Evolutionary conservation across 2,888 invertebrate species (phyloP), one percentile per base, ranked within the genome.

Genomic region (Elmis aenea): DNA sequence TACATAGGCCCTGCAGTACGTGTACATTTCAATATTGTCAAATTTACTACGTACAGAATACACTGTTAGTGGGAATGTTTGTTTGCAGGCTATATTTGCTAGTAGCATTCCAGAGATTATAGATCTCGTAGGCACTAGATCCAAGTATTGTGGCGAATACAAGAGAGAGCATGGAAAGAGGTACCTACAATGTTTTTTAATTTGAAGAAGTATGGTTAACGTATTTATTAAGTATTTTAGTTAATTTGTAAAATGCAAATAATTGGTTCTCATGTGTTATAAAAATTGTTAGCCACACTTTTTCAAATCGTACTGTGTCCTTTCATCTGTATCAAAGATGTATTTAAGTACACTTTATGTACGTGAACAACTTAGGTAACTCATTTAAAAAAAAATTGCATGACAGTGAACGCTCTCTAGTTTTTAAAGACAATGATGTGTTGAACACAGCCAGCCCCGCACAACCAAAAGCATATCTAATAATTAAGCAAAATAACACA

Each of bases 41-140:
- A n/a, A n/a, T n/a, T n/a, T n/a, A n/a, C n/a, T n/a, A n/a, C n/a
- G n/a, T n/a, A n/a, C n/a, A n/a, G n/a, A n/a, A n/a, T n/a, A n/a
- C n/a, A n/a, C n/a, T 50, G 48, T 53, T 52, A 58, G 48, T 51
- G 50, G 57, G 61, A 56, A 62, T 71, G 69, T 72, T 78, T 81
- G 78, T 81, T 83, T 85, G 75, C 86, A 94, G 94, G 96, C 95
- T 79, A 93, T 96, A 85, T 97, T 97, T 88, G 95, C 96, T 81
- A 94, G 93, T 85, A 94, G 93, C 84, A 93, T 97, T 77, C 96
- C 96, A 74, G 96, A 97, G 86, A 95, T 97, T 79, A 94, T 93
- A 79, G 95, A 96, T 81, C 91, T 97, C 79, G 89, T 96, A 81
- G 94, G 95, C 77, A 90, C 90, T 82, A 88, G 95, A 77, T 93